phyloP scores from a whole-genome alignment of 2,113 vertebrate genomes.

The Alethe diademata region DNA sequence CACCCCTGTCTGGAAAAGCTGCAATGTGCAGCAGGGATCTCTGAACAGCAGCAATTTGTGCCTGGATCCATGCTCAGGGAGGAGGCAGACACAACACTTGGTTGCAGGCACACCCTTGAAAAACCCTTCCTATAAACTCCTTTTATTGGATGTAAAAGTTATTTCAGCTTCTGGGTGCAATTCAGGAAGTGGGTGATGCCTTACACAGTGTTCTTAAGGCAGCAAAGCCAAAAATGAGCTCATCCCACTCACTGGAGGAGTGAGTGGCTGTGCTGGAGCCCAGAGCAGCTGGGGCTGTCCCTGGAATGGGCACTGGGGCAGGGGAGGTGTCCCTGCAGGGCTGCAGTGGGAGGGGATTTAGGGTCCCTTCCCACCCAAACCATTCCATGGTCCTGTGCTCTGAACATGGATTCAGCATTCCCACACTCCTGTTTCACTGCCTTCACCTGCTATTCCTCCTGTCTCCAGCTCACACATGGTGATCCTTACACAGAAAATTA shows the following conservation, averaged over 20 bases:
- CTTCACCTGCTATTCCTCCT: background rate
- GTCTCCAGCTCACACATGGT: background rate
- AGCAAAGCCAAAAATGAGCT: background rate
- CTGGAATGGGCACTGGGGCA: background rate
- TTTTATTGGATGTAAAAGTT: background rate
- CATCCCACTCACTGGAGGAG: background rate
- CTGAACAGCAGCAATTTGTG: background rate
- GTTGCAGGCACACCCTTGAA: constrained; percentile 27
- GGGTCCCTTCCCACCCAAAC: background rate
- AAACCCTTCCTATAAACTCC: background rate
- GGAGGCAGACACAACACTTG: constrained; percentile 1
- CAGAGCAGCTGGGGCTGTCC: background rate
- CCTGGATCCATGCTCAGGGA: background rate
- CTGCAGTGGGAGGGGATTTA: background rate
- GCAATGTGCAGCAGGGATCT: background rate
- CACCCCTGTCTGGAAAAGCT: background rate
- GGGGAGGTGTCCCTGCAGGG: background rate
- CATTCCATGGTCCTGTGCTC: background rate
- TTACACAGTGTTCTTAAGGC: background rate
- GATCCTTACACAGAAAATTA: background rate
- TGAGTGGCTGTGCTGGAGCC: background rate
- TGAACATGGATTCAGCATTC: background rate
- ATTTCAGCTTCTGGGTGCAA: constrained; percentile 26
- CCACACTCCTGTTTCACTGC: background rate
- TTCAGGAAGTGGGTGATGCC: constrained; percentile 44